Conservation (phyloP, 2,797 vertebrate species). For the Sebastiscus albofasciatus region DNA sequence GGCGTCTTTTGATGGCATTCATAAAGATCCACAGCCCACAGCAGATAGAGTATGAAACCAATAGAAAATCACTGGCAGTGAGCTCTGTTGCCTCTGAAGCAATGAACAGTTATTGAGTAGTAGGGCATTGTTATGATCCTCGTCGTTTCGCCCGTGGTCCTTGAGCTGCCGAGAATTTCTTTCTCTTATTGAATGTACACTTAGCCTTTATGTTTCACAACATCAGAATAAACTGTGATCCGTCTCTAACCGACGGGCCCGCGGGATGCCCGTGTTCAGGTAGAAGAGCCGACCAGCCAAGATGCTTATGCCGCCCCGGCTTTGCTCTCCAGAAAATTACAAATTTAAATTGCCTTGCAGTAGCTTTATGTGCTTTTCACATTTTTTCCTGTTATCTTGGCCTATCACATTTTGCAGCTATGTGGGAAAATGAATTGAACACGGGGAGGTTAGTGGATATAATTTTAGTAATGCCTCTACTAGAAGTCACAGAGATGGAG, state of each 20-base stretch:
- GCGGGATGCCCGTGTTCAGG: constrained; percentile 28
- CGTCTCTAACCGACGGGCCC: constrained; percentile 23
- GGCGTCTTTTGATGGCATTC: constrained; percentile 55
- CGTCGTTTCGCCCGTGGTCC: constrained; percentile 27
- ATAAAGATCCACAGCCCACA: constrained; percentile 45
- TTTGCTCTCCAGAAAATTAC: constrained; percentile 53
- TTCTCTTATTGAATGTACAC: constrained; percentile 31
- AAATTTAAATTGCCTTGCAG: constrained; percentile 55
- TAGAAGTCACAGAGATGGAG: constrained; percentile 11
- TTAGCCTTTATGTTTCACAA: constrained; percentile 49
- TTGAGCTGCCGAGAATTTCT: constrained; percentile 43
- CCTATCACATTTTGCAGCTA: constrained; percentile 52
- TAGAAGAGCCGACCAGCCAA: constrained; percentile 22
- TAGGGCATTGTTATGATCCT: constrained; percentile 46
- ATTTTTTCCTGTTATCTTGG: constrained; percentile 34
- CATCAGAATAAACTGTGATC: constrained; percentile 47
- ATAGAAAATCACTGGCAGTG: constrained; percentile 34
- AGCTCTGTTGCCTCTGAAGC: constrained; percentile 32
- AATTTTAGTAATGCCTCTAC: constrained; percentile 34
- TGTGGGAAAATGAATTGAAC: constrained; percentile 53
- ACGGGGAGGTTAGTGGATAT: constrained; percentile 20
- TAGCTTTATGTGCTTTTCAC: constrained; percentile 37
- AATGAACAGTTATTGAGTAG: constrained; percentile 43
- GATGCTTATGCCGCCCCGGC: constrained; percentile 2
- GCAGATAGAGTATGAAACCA: constrained; percentile 41